Conservation (phyloP, 2,113 vertebrate species). For the Otolemur garnettii region DNA sequence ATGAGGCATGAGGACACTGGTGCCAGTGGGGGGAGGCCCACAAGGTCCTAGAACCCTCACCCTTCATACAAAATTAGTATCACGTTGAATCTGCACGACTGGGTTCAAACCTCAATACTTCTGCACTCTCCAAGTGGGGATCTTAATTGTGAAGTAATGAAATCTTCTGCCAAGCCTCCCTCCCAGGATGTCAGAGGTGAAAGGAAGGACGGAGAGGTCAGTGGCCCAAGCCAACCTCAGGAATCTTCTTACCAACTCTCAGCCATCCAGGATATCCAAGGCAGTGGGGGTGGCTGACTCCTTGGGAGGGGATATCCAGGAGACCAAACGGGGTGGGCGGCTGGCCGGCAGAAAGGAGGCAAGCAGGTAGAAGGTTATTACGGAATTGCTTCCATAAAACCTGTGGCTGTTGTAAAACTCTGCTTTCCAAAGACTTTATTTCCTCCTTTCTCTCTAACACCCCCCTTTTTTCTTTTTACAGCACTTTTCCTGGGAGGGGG, state of each 20-base stretch:
- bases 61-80: not conserved
- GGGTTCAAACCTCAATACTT: not conserved
- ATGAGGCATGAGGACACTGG: not conserved
- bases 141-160: conserved; percentile 62
- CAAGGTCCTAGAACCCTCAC: not conserved
- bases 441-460: conserved; percentile 80
- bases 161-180: conserved; percentile 45
- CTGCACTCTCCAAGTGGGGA: not conserved
- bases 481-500: conserved; percentile 79
- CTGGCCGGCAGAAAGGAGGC: conserved; percentile 70
- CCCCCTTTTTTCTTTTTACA: conserved; percentile 75
- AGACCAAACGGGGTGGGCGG: conserved; percentile 80
- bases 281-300: conserved; percentile 46
- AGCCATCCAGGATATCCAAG: conserved; percentile 38
- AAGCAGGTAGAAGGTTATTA: conserved; percentile 82
- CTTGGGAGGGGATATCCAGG: conserved; percentile 39
- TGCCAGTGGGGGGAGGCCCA: not conserved
- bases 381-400: conserved; percentile 77
- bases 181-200: conserved; percentile 52
- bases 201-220: conserved; percentile 61
- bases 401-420: conserved; percentile 83
- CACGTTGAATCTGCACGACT: not conserved
- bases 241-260: conserved; percentile 60
- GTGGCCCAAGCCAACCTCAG: not conserved
- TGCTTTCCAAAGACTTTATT: conserved; percentile 85